Conservation (phyloP, 2,888 invertebrate species). For the Macrostomum cliftonense region DNA sequence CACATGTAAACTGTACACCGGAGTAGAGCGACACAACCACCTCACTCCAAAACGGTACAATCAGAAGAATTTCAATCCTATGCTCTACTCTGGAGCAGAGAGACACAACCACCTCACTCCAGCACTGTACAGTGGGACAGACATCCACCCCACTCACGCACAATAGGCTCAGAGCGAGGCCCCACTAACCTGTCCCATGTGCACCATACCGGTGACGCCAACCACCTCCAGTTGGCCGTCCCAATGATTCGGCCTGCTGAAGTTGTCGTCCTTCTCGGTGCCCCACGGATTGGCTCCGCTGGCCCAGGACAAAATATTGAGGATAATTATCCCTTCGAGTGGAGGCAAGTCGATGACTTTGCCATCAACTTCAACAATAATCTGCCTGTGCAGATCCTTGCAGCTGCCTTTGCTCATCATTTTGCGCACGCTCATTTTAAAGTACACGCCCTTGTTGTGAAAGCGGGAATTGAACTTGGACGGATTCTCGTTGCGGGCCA, state of each 20-base stretch:
- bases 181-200: conserved; percentile 69
- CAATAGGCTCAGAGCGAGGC: too few relatives aligned
- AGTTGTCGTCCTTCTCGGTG: conserved; percentile 90
- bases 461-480: conserved; percentile 77
- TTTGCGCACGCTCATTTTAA: conserved; percentile 89
- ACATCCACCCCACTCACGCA: too few relatives aligned
- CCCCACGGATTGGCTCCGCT: conserved; percentile 99
- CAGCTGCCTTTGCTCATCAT: conserved; percentile 86
- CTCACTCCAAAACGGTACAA: too few relatives aligned
- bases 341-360: conserved; percentile 83
- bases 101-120: too few relatives aligned
- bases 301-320: conserved; percentile 96
- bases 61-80: too few relatives aligned
- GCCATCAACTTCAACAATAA: conserved; percentile 86
- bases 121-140: too few relatives aligned
- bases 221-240: conserved; percentile 97
- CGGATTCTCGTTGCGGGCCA: conserved; percentile 94
- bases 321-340: conserved; percentile 93
- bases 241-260: conserved; percentile 94
- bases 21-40: too few relatives aligned
- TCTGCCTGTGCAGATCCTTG: conserved; percentile 78
- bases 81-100: too few relatives aligned
- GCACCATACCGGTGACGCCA: conserved; percentile 92
- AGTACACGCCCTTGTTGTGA: conserved; percentile 94
- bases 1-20: too few relatives aligned